Evolutionary conservation across 2,888 invertebrate genomes (phyloP).

Genomic region (Palloptera scutellata): DNA sequence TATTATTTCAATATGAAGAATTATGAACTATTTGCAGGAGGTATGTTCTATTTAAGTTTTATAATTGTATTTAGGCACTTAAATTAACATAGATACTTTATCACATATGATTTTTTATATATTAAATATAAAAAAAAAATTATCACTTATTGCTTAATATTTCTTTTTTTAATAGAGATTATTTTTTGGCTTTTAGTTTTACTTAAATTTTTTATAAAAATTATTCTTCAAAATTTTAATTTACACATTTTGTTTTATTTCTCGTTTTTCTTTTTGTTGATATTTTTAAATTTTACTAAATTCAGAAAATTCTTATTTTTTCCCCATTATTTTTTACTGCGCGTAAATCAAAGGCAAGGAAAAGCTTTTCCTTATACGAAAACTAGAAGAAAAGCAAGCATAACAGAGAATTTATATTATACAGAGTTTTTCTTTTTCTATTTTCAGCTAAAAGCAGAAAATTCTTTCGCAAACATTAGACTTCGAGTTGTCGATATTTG

Average conservation of each 20-base stretch:
- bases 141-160: neutral
- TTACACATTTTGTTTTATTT: constrained; percentile 28
- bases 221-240: constrained; percentile 25
- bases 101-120: neutral
- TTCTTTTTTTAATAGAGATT: neutral
- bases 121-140: no score
- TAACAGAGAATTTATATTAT: constrained; percentile 15
- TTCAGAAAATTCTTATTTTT: neutral
- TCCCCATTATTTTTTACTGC: constrained; percentile 1
- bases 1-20: neutral
- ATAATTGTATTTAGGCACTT: neutral
- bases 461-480: constrained; percentile 1
- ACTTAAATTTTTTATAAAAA: constrained; percentile 8
- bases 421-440: constrained; percentile 10
- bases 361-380: neutral
- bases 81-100: neutral
- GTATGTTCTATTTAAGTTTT: neutral
- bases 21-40: neutral
- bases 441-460: constrained; percentile 10
- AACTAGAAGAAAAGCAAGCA: neutral
- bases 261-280: neutral
- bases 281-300: constrained; percentile 15
- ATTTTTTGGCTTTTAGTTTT: neutral
- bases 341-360: no score
- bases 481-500: constrained; percentile 9